Evolutionary conservation across 2,888 invertebrate species (phyloP), one percentile per base, ranked within the genome.

Genomic region (Pemphredon lugubris): DNA sequence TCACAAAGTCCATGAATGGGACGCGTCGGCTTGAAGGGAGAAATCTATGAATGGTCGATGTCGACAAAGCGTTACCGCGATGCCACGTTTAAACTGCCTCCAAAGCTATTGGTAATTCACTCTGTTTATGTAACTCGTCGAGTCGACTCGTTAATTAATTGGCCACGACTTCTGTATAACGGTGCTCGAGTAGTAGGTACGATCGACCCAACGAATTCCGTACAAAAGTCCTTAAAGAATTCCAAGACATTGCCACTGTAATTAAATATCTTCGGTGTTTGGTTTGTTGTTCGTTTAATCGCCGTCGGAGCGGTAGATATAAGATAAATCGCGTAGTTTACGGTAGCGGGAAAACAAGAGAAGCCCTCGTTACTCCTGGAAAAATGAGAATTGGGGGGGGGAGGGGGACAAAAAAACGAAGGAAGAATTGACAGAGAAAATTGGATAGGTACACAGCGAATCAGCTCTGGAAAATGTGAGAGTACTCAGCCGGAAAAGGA

Each of bases 401-500:
- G n/a, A n/a, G n/a, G n/a, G n/a, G n/a, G n/a, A 48, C 9, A 48
- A 32, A 26, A 37, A 13, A 5, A 9, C 16, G 26, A 3, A 32
- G 50, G 14, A 32, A 55, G 39, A 65, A 65, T 74, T 63, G 71
- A 59, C 48, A 53, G 47, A 54, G 59, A 51, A 67, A 77, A 77
- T 67, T 67, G 48, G 70, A 34, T 64, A 66, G 66, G 30, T 70
- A 60, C 60, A 55, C 21, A 51, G 53, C 37, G 53, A 73, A 70
- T 77, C 66, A 73, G 57, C 63, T 21, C 20, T 20, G 54, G 50
- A 59, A 54, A 64, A 64, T 53, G 51, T 16, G 30, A 39, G 45
- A 30, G 44, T 50, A 44, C 48, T 50, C 37, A n/a, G 18, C 14
- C 14, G 68, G 30, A 63, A 65, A 63, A 44, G 16, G 45, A 61